phyloP scores from a whole-genome alignment of 2,888 invertebrate species.

The Patella pellucida region DNA sequence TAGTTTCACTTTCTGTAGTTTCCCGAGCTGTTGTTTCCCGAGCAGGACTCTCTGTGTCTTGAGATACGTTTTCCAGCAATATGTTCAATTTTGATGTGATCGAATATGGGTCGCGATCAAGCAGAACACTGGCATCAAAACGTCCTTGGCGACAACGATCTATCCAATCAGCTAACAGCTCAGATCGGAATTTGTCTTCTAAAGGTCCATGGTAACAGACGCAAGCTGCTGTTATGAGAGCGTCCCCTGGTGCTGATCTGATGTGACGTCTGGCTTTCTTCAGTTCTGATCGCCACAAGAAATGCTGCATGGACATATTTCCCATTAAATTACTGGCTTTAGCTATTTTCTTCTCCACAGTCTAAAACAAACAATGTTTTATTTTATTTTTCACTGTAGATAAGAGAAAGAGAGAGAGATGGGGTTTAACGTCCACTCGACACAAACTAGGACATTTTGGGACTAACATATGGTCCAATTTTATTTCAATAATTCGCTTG shows the following conservation, averaged over 20 bases:
- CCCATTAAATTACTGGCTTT: constrained; percentile 65
- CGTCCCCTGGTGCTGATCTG: constrained; percentile 63
- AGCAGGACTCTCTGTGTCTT: background rate
- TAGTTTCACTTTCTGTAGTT: background rate
- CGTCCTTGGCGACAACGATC: constrained; percentile 56
- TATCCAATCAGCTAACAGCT: constrained; percentile 65
- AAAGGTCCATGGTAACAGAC: constrained; percentile 68
- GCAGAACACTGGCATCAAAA: constrained; percentile 32
- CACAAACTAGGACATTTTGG: no score
- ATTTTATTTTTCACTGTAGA: background rate
- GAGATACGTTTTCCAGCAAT: constrained; percentile 17
- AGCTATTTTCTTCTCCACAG: constrained; percentile 62
- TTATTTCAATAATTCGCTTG: no score
- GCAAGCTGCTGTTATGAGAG: constrained; percentile 65
- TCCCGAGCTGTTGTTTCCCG: background rate
- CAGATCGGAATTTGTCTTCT: constrained; percentile 58
- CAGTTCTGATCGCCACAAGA: constrained; percentile 64
- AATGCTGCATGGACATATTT: constrained; percentile 66
- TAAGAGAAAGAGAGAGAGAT: no score
- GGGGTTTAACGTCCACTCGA: no score
- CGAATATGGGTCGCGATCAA: constrained; percentile 32
- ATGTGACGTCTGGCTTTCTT: constrained; percentile 58
- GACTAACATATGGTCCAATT: no score
- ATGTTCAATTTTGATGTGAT: constrained; percentile 31
- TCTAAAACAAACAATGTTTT: constrained; percentile 45